phyloP scores from a whole-genome alignment of 2,113 vertebrate genomes.

The Phaethornis superciliosus region DNA sequence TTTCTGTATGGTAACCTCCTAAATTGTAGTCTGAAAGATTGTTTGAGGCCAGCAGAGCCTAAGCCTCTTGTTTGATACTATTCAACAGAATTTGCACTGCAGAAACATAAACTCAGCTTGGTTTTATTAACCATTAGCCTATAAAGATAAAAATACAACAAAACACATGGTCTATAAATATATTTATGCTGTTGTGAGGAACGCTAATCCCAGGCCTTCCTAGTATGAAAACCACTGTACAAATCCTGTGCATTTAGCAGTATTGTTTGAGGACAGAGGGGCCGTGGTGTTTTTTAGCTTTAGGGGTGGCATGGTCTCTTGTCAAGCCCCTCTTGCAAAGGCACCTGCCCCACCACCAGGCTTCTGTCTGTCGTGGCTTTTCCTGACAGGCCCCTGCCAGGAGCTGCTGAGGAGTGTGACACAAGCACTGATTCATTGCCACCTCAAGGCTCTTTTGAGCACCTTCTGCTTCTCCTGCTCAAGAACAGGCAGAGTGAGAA shows the following conservation, averaged over 20 bases:
- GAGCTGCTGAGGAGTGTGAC: neutral
- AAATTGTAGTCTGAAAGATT: neutral
- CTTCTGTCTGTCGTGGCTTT: neutral
- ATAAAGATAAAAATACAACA: neutral
- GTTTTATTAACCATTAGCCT: neutral
- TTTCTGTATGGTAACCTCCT: neutral
- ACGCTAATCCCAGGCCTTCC: neutral
- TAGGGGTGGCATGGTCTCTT: accelerated
- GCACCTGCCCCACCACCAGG: accelerated
- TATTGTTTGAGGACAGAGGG: neutral
- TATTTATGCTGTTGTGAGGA: neutral
- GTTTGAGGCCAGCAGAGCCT: neutral
- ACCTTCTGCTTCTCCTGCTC: constrained; percentile 28
- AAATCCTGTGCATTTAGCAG: neutral
- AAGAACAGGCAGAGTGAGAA: constrained; percentile 13
- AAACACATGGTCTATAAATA: neutral
- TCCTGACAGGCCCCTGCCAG: neutral
- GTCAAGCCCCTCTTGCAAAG: neutral
- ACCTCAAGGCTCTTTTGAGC: neutral
- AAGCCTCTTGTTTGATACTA: neutral
- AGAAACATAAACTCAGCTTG: neutral
- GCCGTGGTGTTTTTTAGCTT: neutral
- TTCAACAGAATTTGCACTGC: neutral
- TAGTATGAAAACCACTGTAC: accelerated
- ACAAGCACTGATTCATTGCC: neutral